Conservation (phyloP, 2,888 invertebrate genomes). For the Agrochola lychnidis region DNA sequence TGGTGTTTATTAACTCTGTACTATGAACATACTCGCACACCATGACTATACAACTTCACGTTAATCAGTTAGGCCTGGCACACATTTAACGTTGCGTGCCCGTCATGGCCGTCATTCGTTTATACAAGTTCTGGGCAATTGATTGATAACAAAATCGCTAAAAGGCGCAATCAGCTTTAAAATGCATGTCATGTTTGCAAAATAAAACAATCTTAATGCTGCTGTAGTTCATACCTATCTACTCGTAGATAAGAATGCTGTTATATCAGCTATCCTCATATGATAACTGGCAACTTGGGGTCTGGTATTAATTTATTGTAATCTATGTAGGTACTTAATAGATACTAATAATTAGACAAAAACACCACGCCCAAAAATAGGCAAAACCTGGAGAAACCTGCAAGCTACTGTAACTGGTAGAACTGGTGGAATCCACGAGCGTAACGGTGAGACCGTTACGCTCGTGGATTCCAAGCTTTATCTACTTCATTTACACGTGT, state of each 20-base stretch:
- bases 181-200: background rate
- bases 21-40: slow-evolving; percentile 33
- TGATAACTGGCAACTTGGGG: background rate
- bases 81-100: slow-evolving; percentile 9
- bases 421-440: no score
- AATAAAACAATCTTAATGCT: slow-evolving; percentile 6
- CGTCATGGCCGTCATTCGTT: slow-evolving; percentile 1
- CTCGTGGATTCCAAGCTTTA: slow-evolving; percentile 19
- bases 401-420: background rate
- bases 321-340: background rate
- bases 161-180: slow-evolving; percentile 2
- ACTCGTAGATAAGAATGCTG: background rate
- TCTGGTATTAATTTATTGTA: background rate
- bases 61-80: slow-evolving; percentile 14
- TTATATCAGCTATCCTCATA: background rate
- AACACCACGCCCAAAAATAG: slow-evolving; percentile 2
- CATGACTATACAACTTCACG: slow-evolving; percentile 38
- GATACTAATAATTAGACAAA: no score
- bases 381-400: background rate
- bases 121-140: background rate
- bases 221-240: no score
- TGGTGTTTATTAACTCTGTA: slow-evolving; percentile 14
- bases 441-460: no score
- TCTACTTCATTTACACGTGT: slow-evolving; percentile 8
- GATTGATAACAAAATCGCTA: background rate